Evolutionary conservation across 1,140 invertebrate genomes (phyloP), one percentile per base, ranked within the genome.

Genomic region (Pogonomyrmex barbatus): DNA sequence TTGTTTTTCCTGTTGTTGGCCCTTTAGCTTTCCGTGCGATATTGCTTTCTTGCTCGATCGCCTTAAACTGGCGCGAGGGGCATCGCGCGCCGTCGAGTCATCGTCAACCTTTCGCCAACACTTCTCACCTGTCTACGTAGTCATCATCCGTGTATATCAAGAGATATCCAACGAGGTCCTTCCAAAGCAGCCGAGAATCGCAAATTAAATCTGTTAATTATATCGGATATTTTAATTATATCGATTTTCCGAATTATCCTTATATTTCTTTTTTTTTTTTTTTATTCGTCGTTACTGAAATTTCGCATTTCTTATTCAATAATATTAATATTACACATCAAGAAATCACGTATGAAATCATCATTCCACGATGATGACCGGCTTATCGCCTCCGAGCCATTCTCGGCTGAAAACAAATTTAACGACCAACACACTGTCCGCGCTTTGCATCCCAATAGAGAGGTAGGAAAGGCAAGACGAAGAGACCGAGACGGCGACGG

Each of bases 1-100:
- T 93, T 92, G 91, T 93, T 93, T 93, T 91, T 89, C 89, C 86
- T 82, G 4, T 62, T 87, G 87, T 77, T 87, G 62, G 65, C 58
- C 58, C 67, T 70, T 62, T 47, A 45, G 50, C 73, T 87, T 89
- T 88, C 91, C 89, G 82, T 91, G 65, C 78, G 70, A 76, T 76
- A 79, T 62, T 85, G 30, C 75, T 58, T 58, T 58, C 67, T 84
- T 54, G 30, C n/a, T 60, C 75, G 39, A 17, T 50, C 45, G 17
- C n/a, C 17, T 81, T 30, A 68, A 52, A 54, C n/a, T 42, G 8
- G 14, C 63, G 63, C 62, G 45, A 52, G 6, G 39, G 24, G 42
- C 0, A 56, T 81, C 65, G 45, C 65, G 52, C 52, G 39, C 47
- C 79, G 39, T 58, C 79, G 54, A 83, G 54, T 73, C 67, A 73